phyloP scores from a whole-genome alignment of 2,888 invertebrate species.

The Amiota mariae region DNA sequence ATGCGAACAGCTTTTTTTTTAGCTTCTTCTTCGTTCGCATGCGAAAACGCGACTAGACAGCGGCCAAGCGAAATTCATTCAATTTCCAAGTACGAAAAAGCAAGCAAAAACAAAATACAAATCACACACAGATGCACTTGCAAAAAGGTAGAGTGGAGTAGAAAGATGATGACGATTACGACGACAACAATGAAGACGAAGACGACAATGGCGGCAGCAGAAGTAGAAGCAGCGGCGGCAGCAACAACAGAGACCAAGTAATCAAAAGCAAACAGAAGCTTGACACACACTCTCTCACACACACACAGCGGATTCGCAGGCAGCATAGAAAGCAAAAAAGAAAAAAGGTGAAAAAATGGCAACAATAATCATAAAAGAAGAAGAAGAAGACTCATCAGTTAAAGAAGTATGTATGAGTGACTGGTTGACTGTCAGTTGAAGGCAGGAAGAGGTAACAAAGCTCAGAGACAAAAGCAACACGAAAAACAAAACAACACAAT shows the following conservation, averaged over 20 bases:
- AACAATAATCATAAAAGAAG: constrained; percentile 29
- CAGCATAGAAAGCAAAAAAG: not conserved
- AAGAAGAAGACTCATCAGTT: constrained; percentile 19
- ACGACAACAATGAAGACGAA: constrained; percentile 41
- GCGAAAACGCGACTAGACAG: constrained; percentile 69
- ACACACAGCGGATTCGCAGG: not conserved
- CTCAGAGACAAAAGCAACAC: not conserved
- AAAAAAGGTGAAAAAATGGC: constrained; percentile 22
- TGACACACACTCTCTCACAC: not conserved
- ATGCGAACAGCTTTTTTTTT: constrained; percentile 14
- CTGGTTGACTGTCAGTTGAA: no score
- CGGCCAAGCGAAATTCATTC: constrained; percentile 68
- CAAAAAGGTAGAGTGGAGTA: not conserved
- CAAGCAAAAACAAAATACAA: constrained; percentile 15
- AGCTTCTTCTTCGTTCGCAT: constrained; percentile 46
- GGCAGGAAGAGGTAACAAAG: constrained; percentile 20
- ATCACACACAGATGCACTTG: constrained; percentile 20
- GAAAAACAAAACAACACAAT: constrained; percentile 8
- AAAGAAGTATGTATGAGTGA: no score
- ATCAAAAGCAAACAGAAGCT: constrained; percentile 4
- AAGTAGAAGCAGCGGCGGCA: no score
- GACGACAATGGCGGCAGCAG: constrained; percentile 43
- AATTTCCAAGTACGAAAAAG: constrained; percentile 62
- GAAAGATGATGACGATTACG: constrained; percentile 13
- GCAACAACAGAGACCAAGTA: not conserved